Base-by-base conservation (phyloP, 2,113 vertebrate species). In the Sinocyclocheilus anophthalmus region DNA sequence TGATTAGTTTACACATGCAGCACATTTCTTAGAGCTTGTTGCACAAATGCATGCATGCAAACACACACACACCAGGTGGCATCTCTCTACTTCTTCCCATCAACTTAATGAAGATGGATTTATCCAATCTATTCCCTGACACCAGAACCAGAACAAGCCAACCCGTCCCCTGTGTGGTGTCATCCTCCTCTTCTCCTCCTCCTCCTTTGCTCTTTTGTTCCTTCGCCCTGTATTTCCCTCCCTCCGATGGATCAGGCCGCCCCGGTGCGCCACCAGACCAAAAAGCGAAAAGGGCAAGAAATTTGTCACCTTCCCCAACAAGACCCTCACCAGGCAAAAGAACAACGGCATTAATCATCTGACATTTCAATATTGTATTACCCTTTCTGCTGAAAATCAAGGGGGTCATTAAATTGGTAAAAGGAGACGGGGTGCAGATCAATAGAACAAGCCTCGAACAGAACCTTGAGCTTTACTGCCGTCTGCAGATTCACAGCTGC, bases 321-420 rank as follows among this genome's bases (percentile, higher is more conserved):
- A 88, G 88, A 91, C 87, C 89, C 92, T 87, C 81, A 87, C 69
- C 91, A 90, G 89, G 92, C 93, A 92, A 94, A 73, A 73, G 82
- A 84, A 93, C 93, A 92, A 90, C 92, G 92, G 91, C 93, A 95
- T 96, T 94, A 93, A 95, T 95, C 95, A 95, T 91, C 91, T 95
- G 95, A 94, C 94, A 95, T 96, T 95, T 95, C 93, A 95, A 95
- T 95, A 95, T 95, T 93, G 94, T 94, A 95, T 96, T 95, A 96
- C 95, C 95, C 94, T 96, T 95, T 95, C 94, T 91, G 85, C 85
- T 92, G 91, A 92, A 94, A 94, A 88, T 94, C 90, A 89, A 73
- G 75, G 78, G 48, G 89, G 93, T 95, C 94, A 95, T 95, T 96
- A 95, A 93, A 95, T 93, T 94, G 92, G 93, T 94, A 84, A 78